Base-by-base conservation (phyloP, 2,113 vertebrate species). In the Ophthalmolycus amberensis region DNA sequence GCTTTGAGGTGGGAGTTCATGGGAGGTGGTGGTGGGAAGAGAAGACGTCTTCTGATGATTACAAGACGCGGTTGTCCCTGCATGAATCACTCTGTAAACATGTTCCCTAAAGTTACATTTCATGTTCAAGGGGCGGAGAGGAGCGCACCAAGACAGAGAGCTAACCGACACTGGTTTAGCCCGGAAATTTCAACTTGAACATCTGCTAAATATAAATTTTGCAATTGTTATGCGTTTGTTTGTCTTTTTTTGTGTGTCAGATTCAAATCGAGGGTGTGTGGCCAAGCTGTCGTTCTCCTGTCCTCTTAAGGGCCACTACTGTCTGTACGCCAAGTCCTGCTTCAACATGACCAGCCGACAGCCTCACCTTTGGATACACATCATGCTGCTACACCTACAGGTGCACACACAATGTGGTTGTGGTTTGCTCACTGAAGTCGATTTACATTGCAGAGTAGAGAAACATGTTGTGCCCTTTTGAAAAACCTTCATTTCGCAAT, bases 341-440 rank as follows among this genome's bases (percentile, higher is more conserved):
- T 99, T 99, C 82, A 94, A 91, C 72, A 95, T 99, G 84, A 82
- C 92, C 94, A 98, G 97, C 92, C 93, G 22, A 46, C 97, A 97
- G 56, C 97, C 98, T 11, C 95, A 95, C 0, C 94, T 97, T 0
- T 99, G 98, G 98, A 98, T 99, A 81, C 96, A 96, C 71, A 94
- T 98, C 96, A 98, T 99, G 98, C 95, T 99, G 85, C 95, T 99
- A 0, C 96, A 96, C 74, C 95, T 97, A 71, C 98, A 99, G 98
- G 98, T 99, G 52, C 29, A 10, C 11, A 22, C 6, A 25, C 14
- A 44, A 37, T 5, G 18, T 32, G 10, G 1, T 58, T 58, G 37
- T 42, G 52, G 15, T 7, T 75, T 63, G 14, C 29, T 63, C 11
- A 10, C n/a, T 65, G 34, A 42, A 42, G 3, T 32, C n/a, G 37